These are phyloP conservation scores for Syngnathoides biaculeatus DNA, from an alignment of 2,113 vertebrate genomes.

Conservation along the genomic window DNA sequence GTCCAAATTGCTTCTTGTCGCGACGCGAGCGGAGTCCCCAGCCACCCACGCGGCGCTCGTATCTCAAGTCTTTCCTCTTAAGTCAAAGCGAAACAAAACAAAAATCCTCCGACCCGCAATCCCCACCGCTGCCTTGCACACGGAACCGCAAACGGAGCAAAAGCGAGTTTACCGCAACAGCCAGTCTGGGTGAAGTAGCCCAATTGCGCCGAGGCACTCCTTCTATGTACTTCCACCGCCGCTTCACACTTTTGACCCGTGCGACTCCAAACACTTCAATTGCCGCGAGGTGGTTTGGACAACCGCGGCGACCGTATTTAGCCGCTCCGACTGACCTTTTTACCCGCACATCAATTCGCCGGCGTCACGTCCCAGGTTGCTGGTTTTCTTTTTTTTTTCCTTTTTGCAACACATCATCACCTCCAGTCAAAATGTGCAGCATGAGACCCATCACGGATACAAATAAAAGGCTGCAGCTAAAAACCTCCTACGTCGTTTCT, in stretches of 20 bases:
- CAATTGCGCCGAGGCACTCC: not conserved
- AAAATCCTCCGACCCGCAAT: too few species aligned
- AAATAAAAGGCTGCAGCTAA: conserved; percentile 1
- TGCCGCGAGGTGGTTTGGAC: not conserved
- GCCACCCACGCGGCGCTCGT: too few species aligned
- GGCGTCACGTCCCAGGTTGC: not conserved
- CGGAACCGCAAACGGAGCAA: not conserved
- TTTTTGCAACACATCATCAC: too few species aligned
- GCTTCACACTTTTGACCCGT: not conserved
- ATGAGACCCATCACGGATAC: not conserved
- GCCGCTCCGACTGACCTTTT: not conserved
- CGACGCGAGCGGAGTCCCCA: too few species aligned
- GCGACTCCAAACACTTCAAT: not conserved
- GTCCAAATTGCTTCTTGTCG: too few species aligned
- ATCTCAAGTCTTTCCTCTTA: too few species aligned
- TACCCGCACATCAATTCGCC: not conserved
- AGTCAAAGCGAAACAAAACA: too few species aligned
- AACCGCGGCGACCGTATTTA: not conserved
- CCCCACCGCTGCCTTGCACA: not conserved
- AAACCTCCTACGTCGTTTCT: conserved; percentile 5
- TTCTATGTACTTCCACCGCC: not conserved
- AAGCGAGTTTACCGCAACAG: not conserved
- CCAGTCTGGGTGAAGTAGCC: not conserved
- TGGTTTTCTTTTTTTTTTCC: too few species aligned
- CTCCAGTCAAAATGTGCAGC: conserved; percentile 9